Percentiles rank a stretch among this genome's conserved stretches.
phyloP scores from a whole-genome alignment of 2,888 invertebrate genomes.

The Scrobipalpa atriplicella region DNA sequence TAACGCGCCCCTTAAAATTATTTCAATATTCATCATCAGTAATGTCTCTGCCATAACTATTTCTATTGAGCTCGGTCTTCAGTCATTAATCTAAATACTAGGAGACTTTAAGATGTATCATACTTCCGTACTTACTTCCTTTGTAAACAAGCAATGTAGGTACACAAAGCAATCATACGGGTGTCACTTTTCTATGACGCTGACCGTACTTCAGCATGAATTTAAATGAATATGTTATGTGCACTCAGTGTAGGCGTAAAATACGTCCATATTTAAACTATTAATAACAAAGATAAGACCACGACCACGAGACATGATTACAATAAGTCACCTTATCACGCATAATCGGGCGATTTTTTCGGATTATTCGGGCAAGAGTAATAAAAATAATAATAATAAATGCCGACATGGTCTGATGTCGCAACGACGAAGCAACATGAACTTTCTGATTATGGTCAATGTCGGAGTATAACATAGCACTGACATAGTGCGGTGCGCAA shows the following conservation, averaged over 20 bases:
- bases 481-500: conserved; percentile 5
- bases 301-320: conserved; percentile 16
- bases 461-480: conserved; percentile 44
- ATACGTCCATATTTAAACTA: neutral
- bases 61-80: no score
- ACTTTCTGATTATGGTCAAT: conserved; percentile 70
- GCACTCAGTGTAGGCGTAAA: neutral
- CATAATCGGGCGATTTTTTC: conserved; percentile 53
- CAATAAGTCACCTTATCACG: conserved; percentile 32
- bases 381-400: conserved; percentile 58
- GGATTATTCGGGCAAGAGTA: conserved; percentile 47
- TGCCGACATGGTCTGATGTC: conserved; percentile 43
- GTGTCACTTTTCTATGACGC: no score
- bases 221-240: neutral
- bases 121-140: no score
- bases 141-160: no score
- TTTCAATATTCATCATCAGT: no score
- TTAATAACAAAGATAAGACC: conserved; percentile 17
- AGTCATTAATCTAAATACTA: no score
- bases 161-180: no score
- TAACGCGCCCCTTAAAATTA: no score
- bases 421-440: conserved; percentile 61
- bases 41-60: no score
- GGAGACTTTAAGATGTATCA: no score
- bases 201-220: neutral